Conservation (phyloP, 2,113 vertebrate genomes). For the Cryptotis parvus region DNA sequence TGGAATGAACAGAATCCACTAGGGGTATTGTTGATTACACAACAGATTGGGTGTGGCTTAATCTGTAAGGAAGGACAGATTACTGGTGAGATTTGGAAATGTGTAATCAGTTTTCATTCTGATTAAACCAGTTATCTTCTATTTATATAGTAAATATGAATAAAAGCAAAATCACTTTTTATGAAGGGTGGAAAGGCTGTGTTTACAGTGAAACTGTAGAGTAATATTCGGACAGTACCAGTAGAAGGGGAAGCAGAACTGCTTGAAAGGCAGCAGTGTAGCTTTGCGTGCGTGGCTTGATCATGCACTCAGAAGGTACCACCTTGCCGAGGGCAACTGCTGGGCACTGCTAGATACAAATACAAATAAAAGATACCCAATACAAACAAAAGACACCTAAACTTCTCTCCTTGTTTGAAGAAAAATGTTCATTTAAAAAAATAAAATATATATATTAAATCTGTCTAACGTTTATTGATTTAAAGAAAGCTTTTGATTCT, state of each 20-base stretch:
- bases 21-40: not conserved
- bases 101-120: conserved; percentile 12
- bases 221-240: conserved; percentile 3
- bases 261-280: too few relatives aligned
- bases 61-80: conserved; percentile 27
- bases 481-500: too few relatives aligned
- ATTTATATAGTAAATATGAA: not conserved
- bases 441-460: too few relatives aligned
- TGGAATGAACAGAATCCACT: conserved; percentile 9
- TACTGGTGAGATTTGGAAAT: conserved; percentile 11
- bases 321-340: too few relatives aligned
- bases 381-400: not conserved
- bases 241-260: too few relatives aligned
- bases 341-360: too few relatives aligned
- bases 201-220: not conserved
- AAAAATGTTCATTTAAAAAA: not conserved
- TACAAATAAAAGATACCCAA: too few relatives aligned
- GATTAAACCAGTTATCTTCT: conserved; percentile 2
- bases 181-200: not conserved
- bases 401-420: conserved; percentile 7
- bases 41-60: not conserved
- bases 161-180: conserved; percentile 22
- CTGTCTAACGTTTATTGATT: too few relatives aligned
- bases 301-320: too few relatives aligned
- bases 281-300: too few relatives aligned